Evolutionary conservation across 2,113 vertebrate genomes (phyloP), one percentile per base, ranked within the genome.

Genomic region (Stigmatopora argus): DNA sequence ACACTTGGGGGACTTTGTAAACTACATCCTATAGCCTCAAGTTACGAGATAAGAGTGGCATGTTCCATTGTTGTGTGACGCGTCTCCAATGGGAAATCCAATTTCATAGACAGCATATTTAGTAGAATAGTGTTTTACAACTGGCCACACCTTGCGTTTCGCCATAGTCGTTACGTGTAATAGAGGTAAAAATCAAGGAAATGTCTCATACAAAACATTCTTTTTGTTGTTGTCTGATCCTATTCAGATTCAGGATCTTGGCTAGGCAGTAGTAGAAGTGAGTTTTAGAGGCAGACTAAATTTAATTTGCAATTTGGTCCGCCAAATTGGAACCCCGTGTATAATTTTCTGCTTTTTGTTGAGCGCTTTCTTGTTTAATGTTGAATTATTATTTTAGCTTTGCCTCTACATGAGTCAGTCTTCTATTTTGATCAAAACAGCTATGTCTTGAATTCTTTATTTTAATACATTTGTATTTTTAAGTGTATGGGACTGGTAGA

Each of bases 1-100:
- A 80, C 67, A 72, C 69, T 51, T 76, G 82, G 71, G 63, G 62
- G 80, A 81, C 62, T 87, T 76, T 78, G 64, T 78, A 72, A 75
- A 86, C 74, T 82, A 75, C 18, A 67, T 60, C 58, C 72, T 80
- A 80, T 71, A 79, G 66, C 72, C 66, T 72, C 53, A 66, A 81
- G 71, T 79, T 78, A 71, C 59, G 46, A 3, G 21, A 26, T 15
- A 70, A 51, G 52, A 68, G 48, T 17, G 11, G 5, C 45, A 12
- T 44, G 49, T 70, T 34, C 13, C 26, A 56, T 56, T 65, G 55
- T 67, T 9, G 17, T 67, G 56, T 7, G 21, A 62, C 44, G 18
- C 1, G 71, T 74, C 65, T 6, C 14, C 35, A 68, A n/a, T 66
- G 4, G 9, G 64, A n/a, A 35, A 14, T 19, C 1, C 41, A 44